Evolutionary conservation across 2,113 vertebrate genomes (phyloP).

Genomic region (Apaloderma vittatum): DNA sequence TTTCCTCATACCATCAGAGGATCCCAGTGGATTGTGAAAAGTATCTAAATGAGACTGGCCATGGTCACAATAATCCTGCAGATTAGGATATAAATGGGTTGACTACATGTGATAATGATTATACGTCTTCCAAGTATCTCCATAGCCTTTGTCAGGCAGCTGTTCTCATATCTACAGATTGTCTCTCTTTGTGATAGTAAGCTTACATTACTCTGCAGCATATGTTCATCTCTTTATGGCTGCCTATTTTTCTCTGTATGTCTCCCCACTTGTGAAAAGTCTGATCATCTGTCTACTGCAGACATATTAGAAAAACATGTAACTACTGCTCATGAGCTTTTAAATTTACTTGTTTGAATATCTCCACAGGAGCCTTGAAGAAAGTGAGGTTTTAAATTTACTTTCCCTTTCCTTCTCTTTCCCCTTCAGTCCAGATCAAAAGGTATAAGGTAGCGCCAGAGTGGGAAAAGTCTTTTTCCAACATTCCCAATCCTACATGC

Average conservation of each 20-base stretch:
- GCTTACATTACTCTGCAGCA: background rate
- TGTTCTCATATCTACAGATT: background rate
- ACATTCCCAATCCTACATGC: background rate
- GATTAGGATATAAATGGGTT: background rate
- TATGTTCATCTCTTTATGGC: background rate
- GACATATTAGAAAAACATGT: background rate
- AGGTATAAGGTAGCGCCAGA: slow-evolving; percentile 13
- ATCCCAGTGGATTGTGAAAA: background rate
- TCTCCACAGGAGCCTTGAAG: background rate
- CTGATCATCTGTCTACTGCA: background rate
- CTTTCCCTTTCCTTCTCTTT: background rate
- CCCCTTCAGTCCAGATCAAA: slow-evolving; percentile 22
- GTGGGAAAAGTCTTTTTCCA: background rate
- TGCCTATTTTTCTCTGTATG: background rate
- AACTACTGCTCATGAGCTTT: background rate
- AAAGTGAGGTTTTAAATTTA: slow-evolving; percentile 63
- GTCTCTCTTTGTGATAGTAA: background rate
- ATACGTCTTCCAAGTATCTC: background rate
- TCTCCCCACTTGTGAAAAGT: background rate
- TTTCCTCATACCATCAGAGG: background rate
- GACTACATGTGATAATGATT: background rate
- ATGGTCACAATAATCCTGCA: background rate
- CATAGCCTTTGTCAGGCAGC: background rate
- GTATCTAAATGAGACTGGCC: background rate
- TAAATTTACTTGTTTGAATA: slow-evolving; percentile 10